phyloP scores from a whole-genome alignment of 2,113 vertebrate genomes.

The Ceyx margarethae region DNA sequence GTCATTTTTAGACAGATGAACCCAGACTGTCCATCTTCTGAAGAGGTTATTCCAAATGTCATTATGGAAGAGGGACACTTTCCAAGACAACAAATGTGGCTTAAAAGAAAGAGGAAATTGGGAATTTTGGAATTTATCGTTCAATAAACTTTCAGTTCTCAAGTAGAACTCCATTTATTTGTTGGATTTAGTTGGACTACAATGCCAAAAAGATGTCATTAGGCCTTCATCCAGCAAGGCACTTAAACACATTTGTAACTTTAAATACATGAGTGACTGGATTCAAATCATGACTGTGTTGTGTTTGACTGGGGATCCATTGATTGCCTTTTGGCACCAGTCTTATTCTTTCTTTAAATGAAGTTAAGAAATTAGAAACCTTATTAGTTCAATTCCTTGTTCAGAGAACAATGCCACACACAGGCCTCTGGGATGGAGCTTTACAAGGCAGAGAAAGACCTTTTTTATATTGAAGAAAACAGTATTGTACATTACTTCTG shows the following conservation, averaged over 20 bases:
- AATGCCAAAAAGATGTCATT: neutral
- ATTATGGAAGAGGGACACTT: neutral
- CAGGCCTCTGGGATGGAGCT: neutral
- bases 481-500: neutral
- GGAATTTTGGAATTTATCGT: neutral
- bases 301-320: neutral
- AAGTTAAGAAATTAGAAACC: slow-evolving; percentile 12
- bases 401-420: neutral
- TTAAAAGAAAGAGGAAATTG: neutral
- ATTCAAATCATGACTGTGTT: neutral
- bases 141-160: neutral
- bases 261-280: neutral
- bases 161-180: neutral
- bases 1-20: neutral
- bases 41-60: neutral
- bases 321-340: slow-evolving; percentile 38
- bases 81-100: neutral
- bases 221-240: neutral
- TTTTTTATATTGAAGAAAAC: neutral
- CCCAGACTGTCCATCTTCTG: neutral
- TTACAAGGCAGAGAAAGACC: neutral
- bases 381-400: neutral
- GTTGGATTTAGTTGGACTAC: neutral
- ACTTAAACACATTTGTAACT: neutral
- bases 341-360: neutral